phyloP scores from a whole-genome alignment of 2,113 vertebrate genomes.

The Rhineura floridana region DNA sequence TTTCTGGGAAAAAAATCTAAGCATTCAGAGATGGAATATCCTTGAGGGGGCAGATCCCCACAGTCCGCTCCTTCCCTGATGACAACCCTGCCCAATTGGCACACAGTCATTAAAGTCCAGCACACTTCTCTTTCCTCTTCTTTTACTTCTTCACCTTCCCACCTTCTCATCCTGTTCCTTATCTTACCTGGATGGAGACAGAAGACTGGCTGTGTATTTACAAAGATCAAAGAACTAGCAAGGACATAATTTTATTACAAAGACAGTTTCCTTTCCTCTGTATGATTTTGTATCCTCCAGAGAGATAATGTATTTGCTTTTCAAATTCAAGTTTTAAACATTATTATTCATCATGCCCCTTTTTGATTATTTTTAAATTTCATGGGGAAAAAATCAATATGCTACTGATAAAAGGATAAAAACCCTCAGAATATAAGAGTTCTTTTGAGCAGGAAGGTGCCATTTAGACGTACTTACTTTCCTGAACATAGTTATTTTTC shows the following conservation, averaged over 20 bases:
- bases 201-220: background rate
- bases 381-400: background rate
- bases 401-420: background rate
- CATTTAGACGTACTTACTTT: background rate
- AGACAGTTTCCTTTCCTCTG: background rate
- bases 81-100: too few species aligned
- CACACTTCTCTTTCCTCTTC: too few species aligned
- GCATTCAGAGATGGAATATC: too few species aligned
- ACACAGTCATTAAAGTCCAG: too few species aligned
- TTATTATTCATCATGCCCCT: background rate
- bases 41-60: too few species aligned
- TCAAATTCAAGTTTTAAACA: background rate
- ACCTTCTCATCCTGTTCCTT: background rate
- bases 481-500: background rate
- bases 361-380: background rate
- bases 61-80: too few species aligned
- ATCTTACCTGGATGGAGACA: background rate
- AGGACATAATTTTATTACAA: background rate
- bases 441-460: background rate
- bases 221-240: background rate
- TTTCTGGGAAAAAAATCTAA: too few species aligned
- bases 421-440: rapidly evolving
- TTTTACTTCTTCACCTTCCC: too few species aligned
- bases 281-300: background rate
- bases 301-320: background rate